Conservation (phyloP, 2,113 vertebrate genomes). For the Halichoerus grypus region DNA sequence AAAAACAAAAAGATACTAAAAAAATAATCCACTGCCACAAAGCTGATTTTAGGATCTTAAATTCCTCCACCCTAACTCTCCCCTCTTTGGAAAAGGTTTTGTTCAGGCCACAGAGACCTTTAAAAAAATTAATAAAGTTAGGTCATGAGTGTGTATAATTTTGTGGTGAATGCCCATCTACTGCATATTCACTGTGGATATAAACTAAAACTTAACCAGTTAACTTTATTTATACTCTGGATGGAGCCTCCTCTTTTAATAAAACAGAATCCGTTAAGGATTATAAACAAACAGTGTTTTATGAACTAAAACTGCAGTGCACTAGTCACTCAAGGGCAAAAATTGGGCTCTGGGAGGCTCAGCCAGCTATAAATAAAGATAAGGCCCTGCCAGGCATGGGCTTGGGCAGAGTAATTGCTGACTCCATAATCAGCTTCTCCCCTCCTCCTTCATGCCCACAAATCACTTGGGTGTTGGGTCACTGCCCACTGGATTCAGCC, state of each 20-base stretch:
- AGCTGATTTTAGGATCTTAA: not conserved
- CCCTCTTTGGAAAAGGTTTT: not conserved
- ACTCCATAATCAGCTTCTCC: conserved; percentile 64
- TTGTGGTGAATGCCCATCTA: conserved; percentile 5
- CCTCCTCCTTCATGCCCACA: conserved; percentile 59
- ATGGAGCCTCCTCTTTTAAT: conserved; percentile 75
- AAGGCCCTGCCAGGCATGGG: conserved; percentile 78
- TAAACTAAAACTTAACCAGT: conserved; percentile 67
- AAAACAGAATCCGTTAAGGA: conserved; percentile 75
- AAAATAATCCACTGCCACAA: not conserved
- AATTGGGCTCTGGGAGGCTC: conserved; percentile 50
- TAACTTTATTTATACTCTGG: conserved; percentile 74
- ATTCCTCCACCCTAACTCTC: not conserved
- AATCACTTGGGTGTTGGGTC: conserved; percentile 58
- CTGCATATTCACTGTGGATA: not conserved
- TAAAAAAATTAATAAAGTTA: conserved; percentile 57
- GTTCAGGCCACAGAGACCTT: not conserved
- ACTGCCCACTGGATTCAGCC: conserved; percentile 71
- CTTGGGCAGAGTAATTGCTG: conserved; percentile 65
- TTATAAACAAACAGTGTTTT: conserved; percentile 78
- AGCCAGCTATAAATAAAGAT: conserved; percentile 75
- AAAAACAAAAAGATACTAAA: not conserved
- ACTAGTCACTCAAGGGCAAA: conserved; percentile 76
- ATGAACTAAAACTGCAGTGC: conserved; percentile 75
- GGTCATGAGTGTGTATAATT: conserved; percentile 32